Evolutionary conservation across 1,140 invertebrate species (phyloP).

Genomic region (Rhopalosiphum padi): DNA sequence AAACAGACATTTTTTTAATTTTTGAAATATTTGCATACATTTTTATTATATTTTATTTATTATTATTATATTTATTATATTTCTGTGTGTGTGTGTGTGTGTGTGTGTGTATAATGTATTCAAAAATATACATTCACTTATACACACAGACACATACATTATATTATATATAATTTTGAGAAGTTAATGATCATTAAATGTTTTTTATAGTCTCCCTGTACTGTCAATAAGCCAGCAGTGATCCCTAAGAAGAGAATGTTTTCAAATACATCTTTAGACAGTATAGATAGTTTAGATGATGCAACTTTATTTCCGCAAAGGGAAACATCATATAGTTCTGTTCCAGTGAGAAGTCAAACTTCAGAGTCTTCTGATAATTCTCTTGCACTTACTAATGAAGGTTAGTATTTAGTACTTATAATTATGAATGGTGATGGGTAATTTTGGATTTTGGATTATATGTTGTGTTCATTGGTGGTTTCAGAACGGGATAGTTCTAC

Average conservation of each 20-base stretch:
- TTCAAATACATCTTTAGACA: slow-evolving; percentile 33
- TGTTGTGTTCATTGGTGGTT: slow-evolving; percentile 51
- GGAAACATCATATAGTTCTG: not conserved
- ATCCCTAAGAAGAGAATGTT: slow-evolving; percentile 52
- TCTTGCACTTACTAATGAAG: slow-evolving; percentile 24
- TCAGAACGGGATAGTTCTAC: slow-evolving; percentile 56
- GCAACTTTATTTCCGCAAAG: not conserved
- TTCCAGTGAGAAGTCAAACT: slow-evolving; percentile 11
- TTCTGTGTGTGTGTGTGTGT: too few species aligned
- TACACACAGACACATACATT: not conserved
- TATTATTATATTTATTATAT: too few species aligned
- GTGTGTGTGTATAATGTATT: too few species aligned
- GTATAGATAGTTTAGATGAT: slow-evolving; percentile 1
- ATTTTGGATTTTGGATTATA: slow-evolving; percentile 16
- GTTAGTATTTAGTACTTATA: slow-evolving; percentile 9
- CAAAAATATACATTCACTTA: too few species aligned
- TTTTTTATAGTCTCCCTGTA: slow-evolving; percentile 22
- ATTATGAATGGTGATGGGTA: not conserved
- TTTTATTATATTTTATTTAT: too few species aligned
- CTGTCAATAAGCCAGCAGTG: slow-evolving; percentile 23
- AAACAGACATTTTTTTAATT: too few species aligned
- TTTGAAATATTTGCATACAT: too few species aligned
- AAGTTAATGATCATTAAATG: not conserved
- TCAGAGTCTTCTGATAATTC: slow-evolving; percentile 50
- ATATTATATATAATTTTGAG: not conserved